These are phyloP conservation scores for Norana najaformis DNA, from an alignment of 2,888 invertebrate species.

Conservation along the genomic window DNA sequence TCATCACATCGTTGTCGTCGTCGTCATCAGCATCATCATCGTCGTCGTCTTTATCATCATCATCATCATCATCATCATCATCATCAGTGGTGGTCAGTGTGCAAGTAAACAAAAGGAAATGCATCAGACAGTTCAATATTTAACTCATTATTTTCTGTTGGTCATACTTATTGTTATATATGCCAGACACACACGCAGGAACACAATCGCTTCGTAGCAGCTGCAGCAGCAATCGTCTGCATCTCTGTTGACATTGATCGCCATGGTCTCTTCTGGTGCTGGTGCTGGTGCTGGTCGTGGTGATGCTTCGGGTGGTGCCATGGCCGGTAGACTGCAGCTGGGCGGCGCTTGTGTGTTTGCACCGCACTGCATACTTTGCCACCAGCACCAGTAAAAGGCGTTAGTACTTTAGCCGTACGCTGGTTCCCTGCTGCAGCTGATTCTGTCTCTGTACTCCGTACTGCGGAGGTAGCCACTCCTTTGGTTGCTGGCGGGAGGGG, in stretches of 20 bases:
- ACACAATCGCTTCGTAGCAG: background rate
- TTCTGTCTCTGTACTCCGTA: background rate
- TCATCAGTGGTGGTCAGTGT: background rate
- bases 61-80: conserved; percentile 14
- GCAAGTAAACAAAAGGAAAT: background rate
- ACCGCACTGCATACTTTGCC: background rate
- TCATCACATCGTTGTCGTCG: conserved; percentile 26
- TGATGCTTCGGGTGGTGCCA: no score
- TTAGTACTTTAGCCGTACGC: background rate
- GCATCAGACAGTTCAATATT: background rate
- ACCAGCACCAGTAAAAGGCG: background rate
- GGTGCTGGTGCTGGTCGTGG: background rate
- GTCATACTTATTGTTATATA: background rate
- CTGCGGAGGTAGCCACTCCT: background rate
- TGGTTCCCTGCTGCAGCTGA: background rate
- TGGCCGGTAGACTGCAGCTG: background rate
- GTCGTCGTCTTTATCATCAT: conserved; percentile 16
- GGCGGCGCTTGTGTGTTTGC: background rate
- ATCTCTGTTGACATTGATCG: conserved; percentile 6
- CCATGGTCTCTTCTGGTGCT: background rate
- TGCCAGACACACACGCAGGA: background rate
- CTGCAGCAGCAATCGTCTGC: background rate
- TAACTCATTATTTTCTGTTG: background rate
- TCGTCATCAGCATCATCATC: conserved; percentile 27
- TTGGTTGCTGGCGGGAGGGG: background rate